These are phyloP conservation scores for Erpetoichthys calabaricus DNA, from an alignment of 2,797 vertebrate genomes.

Conservation along the genomic window DNA sequence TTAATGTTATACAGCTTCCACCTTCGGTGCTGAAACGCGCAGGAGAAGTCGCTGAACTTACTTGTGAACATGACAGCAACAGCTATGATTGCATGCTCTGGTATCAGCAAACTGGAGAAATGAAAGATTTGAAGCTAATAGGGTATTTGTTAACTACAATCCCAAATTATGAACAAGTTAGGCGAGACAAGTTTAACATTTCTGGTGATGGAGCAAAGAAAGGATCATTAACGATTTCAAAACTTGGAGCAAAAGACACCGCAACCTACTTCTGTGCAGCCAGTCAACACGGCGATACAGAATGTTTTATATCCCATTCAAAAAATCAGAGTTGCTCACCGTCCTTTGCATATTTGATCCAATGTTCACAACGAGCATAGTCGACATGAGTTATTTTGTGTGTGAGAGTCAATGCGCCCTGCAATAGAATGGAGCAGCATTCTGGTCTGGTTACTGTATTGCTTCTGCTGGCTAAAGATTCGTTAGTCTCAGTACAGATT, in stretches of 20 bases:
- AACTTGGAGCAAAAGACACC: slow-evolving; percentile 16
- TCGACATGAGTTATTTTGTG: no score
- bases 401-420: no score
- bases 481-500: no score
- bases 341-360: no score
- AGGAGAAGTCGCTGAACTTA: slow-evolving; percentile 9
- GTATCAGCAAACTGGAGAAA: slow-evolving; percentile 19
- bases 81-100: slow-evolving; percentile 18
- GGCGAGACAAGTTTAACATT: slow-evolving; percentile 14
- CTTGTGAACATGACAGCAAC: slow-evolving; percentile 18
- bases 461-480: no score
- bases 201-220: slow-evolving; percentile 6
- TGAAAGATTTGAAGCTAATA: slow-evolving; percentile 14
- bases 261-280: slow-evolving; percentile 32
- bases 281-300: slow-evolving; percentile 25
- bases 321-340: no score
- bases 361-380: no score
- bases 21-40: slow-evolving; percentile 6
- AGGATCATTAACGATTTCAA: slow-evolving; percentile 10
- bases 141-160: slow-evolving; percentile 14
- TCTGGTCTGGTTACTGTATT: no score
- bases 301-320: no score
- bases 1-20: slow-evolving; percentile 11
- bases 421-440: no score
- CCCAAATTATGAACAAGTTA: neutral